Conservation (phyloP, 2,888 invertebrate species). For the Sycophila texana region DNA sequence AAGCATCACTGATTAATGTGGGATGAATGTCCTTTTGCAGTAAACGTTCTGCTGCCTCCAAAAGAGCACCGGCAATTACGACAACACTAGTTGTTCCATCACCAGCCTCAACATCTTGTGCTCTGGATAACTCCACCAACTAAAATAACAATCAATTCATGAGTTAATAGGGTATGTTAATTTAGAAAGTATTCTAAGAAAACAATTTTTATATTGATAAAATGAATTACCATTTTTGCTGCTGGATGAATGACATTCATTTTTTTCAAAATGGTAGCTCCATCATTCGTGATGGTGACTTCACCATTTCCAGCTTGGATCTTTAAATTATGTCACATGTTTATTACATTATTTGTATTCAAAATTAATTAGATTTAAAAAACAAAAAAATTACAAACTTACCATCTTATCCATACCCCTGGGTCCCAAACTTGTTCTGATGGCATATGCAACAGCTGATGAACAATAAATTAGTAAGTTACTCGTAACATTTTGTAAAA, state of each 20-base stretch:
- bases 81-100: constrained; percentile 99
- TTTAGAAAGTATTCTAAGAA: no score
- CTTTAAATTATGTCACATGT: constrained; percentile 74
- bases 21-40: constrained; percentile 97
- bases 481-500: not conserved
- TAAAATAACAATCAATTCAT: constrained; percentile 73
- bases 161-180: not conserved
- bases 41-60: constrained; percentile 96
- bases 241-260: constrained; percentile 99
- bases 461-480: not conserved
- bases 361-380: constrained; percentile 18
- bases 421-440: constrained; percentile 98
- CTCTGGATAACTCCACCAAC: constrained; percentile 98
- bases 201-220: not conserved
- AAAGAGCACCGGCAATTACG: constrained; percentile 95
- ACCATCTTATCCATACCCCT: constrained; percentile 99
- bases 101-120: constrained; percentile 99
- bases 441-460: constrained; percentile 98
- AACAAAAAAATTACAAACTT: constrained; percentile 63
- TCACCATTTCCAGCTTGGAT: constrained; percentile 98
- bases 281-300: constrained; percentile 99
- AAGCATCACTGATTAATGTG: constrained; percentile 97
- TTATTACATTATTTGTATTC: constrained; percentile 22
- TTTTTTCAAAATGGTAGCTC: constrained; percentile 98
- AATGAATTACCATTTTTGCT: constrained; percentile 92